phyloP scores from a whole-genome alignment of 2,797 vertebrate genomes.

The Nannoperca australis region DNA sequence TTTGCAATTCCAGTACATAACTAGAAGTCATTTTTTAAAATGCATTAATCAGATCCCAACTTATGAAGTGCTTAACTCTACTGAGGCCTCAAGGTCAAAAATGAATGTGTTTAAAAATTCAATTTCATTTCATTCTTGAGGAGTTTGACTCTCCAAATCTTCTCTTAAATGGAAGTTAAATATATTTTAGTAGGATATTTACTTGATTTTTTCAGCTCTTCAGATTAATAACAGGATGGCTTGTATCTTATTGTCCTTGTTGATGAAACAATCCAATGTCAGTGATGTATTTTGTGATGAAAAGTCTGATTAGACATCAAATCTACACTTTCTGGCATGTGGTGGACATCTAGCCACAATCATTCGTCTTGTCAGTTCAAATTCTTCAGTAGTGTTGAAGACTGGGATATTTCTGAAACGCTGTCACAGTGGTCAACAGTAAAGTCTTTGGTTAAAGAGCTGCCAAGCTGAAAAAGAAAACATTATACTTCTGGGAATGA shows the following conservation, averaged over 20 bases:
- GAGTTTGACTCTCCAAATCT: constrained; percentile 26
- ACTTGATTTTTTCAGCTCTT: neutral
- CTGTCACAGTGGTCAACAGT: neutral
- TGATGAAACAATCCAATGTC: neutral
- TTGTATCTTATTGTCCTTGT: neutral
- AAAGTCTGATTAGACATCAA: neutral
- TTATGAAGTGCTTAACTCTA: constrained; percentile 38
- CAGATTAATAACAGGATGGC: neutral
- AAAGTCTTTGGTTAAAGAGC: neutral
- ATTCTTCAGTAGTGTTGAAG: neutral
- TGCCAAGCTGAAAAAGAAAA: neutral
- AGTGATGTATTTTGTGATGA: neutral
- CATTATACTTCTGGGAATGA: neutral
- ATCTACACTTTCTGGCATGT: neutral
- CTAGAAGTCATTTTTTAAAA: constrained; percentile 27
- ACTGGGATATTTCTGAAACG: neutral
- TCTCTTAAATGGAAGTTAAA: constrained; percentile 15
- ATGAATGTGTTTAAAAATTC: constrained; percentile 49
- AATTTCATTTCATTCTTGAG: constrained; percentile 36
- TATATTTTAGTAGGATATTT: neutral
- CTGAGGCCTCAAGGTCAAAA: constrained; percentile 43
- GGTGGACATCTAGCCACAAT: neutral
- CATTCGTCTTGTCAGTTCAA: too few relatives aligned
- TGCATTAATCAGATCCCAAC: constrained; percentile 44
- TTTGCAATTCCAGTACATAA: constrained; percentile 19